Evolutionary conservation across 1,140 invertebrate genomes (phyloP).

Genomic region (Drosophila nannoptera): DNA sequence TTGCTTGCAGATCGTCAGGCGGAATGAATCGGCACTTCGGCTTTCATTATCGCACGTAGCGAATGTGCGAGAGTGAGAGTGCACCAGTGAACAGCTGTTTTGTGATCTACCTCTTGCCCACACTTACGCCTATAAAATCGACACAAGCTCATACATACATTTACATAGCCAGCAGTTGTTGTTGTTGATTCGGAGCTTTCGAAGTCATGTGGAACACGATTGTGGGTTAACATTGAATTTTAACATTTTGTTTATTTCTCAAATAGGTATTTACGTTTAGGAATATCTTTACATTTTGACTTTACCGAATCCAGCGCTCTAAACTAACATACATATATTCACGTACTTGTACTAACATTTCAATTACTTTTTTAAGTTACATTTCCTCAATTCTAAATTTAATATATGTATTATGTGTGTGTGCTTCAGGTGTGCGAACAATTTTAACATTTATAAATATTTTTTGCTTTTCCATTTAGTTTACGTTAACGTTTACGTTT

Average conservation of each 20-base stretch:
- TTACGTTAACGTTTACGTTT: conserved; percentile 16
- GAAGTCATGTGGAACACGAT: conserved; percentile 5
- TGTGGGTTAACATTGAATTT: conserved; percentile 34
- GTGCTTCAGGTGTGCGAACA: conserved; percentile 54
- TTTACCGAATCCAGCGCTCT: conserved; percentile 25
- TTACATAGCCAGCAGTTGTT: too few species aligned
- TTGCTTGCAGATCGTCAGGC: neutral
- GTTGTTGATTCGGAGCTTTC: conserved; percentile 5
- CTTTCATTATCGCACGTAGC: conserved; percentile 8
- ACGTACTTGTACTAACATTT: conserved; percentile 53
- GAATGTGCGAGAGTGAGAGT: neutral
- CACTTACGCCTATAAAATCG: neutral
- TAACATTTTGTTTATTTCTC: conserved; percentile 60
- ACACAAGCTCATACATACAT: too few species aligned
- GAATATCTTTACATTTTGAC: conserved; percentile 65
- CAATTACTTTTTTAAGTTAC: conserved; percentile 46
- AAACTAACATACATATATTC: conserved; percentile 27
- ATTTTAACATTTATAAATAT: conserved; percentile 56
- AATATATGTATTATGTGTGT: conserved; percentile 23
- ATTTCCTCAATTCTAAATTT: conserved; percentile 25
- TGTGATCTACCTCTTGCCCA: neutral
- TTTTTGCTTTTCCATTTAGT: conserved; percentile 46
- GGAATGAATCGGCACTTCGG: conserved; percentile 1
- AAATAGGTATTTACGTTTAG: conserved; percentile 57
- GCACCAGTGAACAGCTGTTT: conserved; percentile 1